These are phyloP conservation scores for Cariama cristata DNA, from an alignment of 2,113 vertebrate species.

Conservation along the genomic window DNA sequence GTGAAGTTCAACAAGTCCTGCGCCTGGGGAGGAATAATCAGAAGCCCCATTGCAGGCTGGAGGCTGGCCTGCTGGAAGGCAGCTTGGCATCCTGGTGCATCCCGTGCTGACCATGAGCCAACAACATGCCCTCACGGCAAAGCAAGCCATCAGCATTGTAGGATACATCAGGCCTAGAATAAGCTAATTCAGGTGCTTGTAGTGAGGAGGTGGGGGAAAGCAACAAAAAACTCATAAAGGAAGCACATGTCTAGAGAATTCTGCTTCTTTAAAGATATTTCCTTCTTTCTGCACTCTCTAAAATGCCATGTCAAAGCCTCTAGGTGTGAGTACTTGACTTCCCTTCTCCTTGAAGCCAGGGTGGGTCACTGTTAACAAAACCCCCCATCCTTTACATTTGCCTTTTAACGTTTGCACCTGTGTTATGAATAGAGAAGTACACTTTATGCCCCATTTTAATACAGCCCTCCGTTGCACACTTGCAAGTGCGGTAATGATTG, in stretches of 20 bases:
- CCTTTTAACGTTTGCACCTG: not conserved
- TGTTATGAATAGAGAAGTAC: not conserved
- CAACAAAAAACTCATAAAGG: not conserved
- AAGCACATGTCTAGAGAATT: not conserved
- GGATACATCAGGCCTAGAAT: not conserved
- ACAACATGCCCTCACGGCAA: not conserved
- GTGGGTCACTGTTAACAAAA: not conserved
- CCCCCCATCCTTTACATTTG: not conserved
- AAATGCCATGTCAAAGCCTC: not conserved
- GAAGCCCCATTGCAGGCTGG: not conserved
- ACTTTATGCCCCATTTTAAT: not conserved
- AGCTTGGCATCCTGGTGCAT: not conserved
- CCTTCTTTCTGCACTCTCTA: not conserved
- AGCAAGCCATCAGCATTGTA: rapidly evolving
- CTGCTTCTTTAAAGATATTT: not conserved
- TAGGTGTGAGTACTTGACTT: not conserved
- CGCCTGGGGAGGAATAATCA: not conserved
- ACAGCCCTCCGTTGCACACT: not conserved
- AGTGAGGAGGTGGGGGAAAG: not conserved
- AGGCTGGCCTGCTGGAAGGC: not conserved
- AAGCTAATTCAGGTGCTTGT: not conserved
- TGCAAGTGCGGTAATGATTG: not conserved
- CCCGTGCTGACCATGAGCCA: not conserved
- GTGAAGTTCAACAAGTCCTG: not conserved
- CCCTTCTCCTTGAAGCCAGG: not conserved